Base-by-base conservation (phyloP, 2,888 invertebrate species). In the Hirtodrosophila histrioides region DNA sequence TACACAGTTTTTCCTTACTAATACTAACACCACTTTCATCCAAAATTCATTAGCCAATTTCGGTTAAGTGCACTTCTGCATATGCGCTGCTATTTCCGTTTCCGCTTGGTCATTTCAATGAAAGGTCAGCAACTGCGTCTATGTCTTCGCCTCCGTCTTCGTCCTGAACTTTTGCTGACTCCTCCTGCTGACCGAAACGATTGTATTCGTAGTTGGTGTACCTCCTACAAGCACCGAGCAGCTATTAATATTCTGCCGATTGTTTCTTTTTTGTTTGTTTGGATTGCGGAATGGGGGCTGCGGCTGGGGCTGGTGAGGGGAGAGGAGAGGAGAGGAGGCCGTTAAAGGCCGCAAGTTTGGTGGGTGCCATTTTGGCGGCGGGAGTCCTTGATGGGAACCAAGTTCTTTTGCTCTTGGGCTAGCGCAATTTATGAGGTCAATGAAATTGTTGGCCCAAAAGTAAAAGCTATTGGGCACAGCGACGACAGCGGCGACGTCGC, bases 341-440 rank as follows among this genome's bases (percentile, higher is more conserved):
- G 53, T 69, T 75, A 64, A 75, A 67, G 70, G 70, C 73, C 77
- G 62, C 68, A 61, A 45, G 67, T 58, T 67, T 65, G 63, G 66
- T 65, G 75, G 56, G 64, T 75, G 75, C 57, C 80, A 62, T 64
- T 80, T 80, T 72, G 79, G 66, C 62, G 69, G 35, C 70, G 70
- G 64, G 49, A 36, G 49, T 24, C 17, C 37, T 36, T 35, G 39
- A 27, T 63, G 29, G 40, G 56, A 31, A 9, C 9, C 31, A 9
- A 29, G 45, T 9, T 43, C n/a, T 31, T 7, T 27, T 9, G 23
- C 41, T 45, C 29, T 61, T 67, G 64, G 69, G 39, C 44, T 37
- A 48, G 58, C 65, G 65, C 63, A 74, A 86, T 86, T 83, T 83
- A 83, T 86, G 82, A 86, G 82, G 86, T 83, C 86, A 83, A 83